A percentile compares a stretch with the other conserved stretches of the same genome.
Conservation (phyloP, 2,113 vertebrate species). For the Pholis gunnellus region DNA sequence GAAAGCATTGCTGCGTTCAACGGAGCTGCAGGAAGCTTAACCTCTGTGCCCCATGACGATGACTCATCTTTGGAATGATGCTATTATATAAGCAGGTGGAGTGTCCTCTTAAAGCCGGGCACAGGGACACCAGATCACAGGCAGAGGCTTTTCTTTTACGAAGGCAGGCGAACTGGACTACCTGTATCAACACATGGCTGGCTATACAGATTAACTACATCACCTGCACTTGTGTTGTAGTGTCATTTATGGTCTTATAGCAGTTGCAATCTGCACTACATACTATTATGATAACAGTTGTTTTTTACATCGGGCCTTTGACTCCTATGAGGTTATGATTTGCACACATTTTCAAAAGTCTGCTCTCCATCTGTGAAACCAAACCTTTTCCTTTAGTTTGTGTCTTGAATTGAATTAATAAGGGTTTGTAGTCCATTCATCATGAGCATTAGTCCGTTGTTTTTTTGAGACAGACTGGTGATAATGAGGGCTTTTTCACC, state of each 20-base stretch:
- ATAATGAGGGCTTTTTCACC: constrained; percentile 30
- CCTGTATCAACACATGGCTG: not conserved
- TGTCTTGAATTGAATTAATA: not conserved
- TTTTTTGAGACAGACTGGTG: not conserved
- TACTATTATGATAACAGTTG: not conserved
- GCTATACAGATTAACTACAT: not conserved
- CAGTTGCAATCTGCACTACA: not conserved
- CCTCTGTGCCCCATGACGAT: constrained; percentile 18
- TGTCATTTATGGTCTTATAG: not conserved
- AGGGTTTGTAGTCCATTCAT: constrained; percentile 15
- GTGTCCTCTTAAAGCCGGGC: constrained; percentile 2
- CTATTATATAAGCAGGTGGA: constrained; percentile 22
- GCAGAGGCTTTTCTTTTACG: not conserved
- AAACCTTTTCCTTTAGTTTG: not conserved
- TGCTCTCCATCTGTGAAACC: not conserved
- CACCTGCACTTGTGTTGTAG: not conserved
- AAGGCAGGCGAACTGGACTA: not conserved
- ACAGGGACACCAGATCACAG: constrained; percentile 8
- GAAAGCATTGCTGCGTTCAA: not conserved
- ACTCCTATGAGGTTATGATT: not conserved
- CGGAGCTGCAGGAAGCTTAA: constrained; percentile 13
- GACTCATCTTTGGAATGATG: constrained; percentile 46
- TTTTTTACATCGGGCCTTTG: not conserved
- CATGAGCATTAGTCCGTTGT: constrained; percentile 13
- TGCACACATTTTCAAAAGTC: not conserved